A percentile compares a stretch with the other conserved stretches of the same genome.
These are phyloP conservation scores for Lasioglossum oenotherae DNA, from an alignment of 2,888 invertebrate genomes.

Conservation along the genomic window DNA sequence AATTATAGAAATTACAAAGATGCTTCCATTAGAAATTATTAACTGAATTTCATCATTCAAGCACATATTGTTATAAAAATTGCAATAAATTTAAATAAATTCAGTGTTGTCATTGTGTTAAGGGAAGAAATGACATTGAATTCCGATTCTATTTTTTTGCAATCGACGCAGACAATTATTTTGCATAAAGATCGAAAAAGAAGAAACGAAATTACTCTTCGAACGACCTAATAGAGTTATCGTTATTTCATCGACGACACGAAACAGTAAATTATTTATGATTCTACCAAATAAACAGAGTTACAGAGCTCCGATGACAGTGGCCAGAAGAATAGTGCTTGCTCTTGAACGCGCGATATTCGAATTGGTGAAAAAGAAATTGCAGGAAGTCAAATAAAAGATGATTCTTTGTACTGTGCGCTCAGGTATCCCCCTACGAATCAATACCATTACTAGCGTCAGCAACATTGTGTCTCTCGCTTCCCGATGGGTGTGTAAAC, in stretches of 20 bases:
- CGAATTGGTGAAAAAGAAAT: not conserved
- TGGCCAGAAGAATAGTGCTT: not conserved
- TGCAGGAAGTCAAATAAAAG: not conserved
- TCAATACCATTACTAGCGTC: constrained; percentile 12
- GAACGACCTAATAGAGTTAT: not conserved
- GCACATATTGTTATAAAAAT: no score
- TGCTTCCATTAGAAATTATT: no score
- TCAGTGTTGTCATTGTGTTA: no score
- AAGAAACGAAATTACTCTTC: no score
- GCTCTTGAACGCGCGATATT: not conserved
- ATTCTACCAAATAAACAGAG: not conserved
- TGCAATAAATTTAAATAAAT: no score
- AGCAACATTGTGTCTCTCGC: constrained; percentile 8
- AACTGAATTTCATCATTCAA: no score
- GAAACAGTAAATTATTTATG: not conserved
- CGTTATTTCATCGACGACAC: not conserved
- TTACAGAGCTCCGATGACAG: not conserved
- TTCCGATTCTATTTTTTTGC: no score
- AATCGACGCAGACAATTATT: no score
- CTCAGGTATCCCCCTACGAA: not conserved
- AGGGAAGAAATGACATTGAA: no score
- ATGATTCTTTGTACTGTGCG: not conserved
- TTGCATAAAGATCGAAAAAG: no score
- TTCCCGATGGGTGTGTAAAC: constrained; percentile 9
- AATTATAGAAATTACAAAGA: no score